These are phyloP conservation scores for Andrena fulva DNA, from an alignment of 2,888 invertebrate species.

Conservation along the genomic window DNA sequence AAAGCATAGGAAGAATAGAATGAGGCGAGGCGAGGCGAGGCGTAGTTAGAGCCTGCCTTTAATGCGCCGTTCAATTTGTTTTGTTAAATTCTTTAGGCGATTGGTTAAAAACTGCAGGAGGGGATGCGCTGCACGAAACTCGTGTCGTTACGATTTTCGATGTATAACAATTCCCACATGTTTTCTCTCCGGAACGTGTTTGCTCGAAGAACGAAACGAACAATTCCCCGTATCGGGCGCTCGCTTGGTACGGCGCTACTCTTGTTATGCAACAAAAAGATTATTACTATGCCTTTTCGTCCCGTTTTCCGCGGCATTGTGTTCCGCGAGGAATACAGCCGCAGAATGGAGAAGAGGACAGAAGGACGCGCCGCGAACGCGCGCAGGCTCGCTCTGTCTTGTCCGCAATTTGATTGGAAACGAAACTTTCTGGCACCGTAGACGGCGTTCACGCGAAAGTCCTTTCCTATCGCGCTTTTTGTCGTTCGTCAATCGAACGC, in stretches of 20 bases:
- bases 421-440: not conserved
- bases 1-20: no score
- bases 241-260: conserved; percentile 61
- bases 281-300: conserved; percentile 56
- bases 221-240: conserved; percentile 62
- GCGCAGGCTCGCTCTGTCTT: not conserved
- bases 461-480: not conserved
- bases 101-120: no score
- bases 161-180: conserved; percentile 45
- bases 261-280: conserved; percentile 66
- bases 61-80: no score
- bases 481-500: not conserved
- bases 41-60: no score
- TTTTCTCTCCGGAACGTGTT: conserved; percentile 48
- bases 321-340: conserved; percentile 1
- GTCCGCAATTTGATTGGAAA: not conserved
- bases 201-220: conserved; percentile 53
- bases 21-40: no score
- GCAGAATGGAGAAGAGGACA: not conserved
- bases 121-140: conserved; percentile 6
- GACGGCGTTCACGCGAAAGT: not conserved
- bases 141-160: not conserved
- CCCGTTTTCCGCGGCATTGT: conserved; percentile 46
- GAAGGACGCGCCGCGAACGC: not conserved
- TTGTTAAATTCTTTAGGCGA: no score